Conservation (phyloP, 2,888 invertebrate species). For the Amaurobius ferox region DNA sequence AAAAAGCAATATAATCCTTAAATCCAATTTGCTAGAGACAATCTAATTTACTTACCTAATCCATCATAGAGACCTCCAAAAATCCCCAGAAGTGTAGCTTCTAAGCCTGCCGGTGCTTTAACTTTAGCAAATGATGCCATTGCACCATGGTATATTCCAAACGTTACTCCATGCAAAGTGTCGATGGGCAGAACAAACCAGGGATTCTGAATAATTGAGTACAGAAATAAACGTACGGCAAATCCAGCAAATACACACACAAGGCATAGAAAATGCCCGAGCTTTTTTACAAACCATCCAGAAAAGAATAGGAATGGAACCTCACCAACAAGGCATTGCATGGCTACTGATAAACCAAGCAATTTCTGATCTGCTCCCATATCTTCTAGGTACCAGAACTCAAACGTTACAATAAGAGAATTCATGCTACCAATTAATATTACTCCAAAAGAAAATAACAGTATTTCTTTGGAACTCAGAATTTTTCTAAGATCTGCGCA, state of each 20-base stretch:
- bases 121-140: slow-evolving; percentile 66
- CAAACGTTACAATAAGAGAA: slow-evolving; percentile 66
- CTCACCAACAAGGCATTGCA: slow-evolving; percentile 71
- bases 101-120: slow-evolving; percentile 43
- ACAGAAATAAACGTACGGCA: slow-evolving; percentile 88
- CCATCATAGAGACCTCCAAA: slow-evolving; percentile 93
- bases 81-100: slow-evolving; percentile 90
- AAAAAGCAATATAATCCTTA: too few relatives aligned
- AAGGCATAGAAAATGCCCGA: slow-evolving; percentile 89
- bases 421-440: slow-evolving; percentile 66
- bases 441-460: slow-evolving; percentile 43
- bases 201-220: slow-evolving; percentile 86
- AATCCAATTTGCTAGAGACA: too few relatives aligned
- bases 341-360: slow-evolving; percentile 65
- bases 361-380: slow-evolving; percentile 57
- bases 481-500: slow-evolving; percentile 23
- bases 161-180: slow-evolving; percentile 89
- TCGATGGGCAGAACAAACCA: slow-evolving; percentile 92
- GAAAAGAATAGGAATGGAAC: slow-evolving; percentile 76
- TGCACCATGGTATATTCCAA: slow-evolving; percentile 87
- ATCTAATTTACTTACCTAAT: slow-evolving; percentile 81
- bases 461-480: slow-evolving; percentile 12
- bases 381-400: slow-evolving; percentile 71
- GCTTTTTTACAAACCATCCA: slow-evolving; percentile 85
- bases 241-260: slow-evolving; percentile 87